phyloP scores from a whole-genome alignment of 2,113 vertebrate genomes.

The Tupaia tana region DNA sequence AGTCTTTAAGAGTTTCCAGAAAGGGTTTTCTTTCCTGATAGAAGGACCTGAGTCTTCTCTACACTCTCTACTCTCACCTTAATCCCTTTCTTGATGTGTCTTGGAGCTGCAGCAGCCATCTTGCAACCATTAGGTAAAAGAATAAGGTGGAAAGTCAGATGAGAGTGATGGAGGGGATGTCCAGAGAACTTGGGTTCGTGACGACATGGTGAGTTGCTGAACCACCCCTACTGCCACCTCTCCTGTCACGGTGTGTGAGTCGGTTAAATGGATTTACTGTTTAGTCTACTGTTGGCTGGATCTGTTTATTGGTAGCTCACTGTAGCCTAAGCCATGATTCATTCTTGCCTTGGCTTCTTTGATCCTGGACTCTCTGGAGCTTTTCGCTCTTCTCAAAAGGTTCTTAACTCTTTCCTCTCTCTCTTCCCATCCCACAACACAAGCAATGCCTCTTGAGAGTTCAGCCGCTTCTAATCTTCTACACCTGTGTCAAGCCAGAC shows the following conservation, averaged over 20 bases:
- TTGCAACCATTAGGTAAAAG: neutral
- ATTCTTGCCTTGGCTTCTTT: neutral
- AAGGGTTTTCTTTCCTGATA: neutral
- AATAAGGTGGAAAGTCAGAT: neutral
- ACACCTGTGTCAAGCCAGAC: neutral
- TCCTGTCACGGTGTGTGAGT: neutral
- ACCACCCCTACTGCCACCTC: neutral
- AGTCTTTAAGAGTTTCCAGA: neutral
- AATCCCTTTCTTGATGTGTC: neutral
- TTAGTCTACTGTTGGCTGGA: neutral
- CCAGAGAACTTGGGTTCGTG: neutral
- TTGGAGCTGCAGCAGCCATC: no score
- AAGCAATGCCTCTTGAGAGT: neutral
- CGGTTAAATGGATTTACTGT: neutral
- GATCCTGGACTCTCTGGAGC: neutral
- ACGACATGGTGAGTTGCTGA: no score
- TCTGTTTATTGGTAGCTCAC: neutral
- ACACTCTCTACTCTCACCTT: neutral
- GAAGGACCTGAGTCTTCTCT: neutral
- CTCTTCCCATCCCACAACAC: accelerated
- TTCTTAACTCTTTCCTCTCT: neutral
- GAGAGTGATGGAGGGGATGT: neutral
- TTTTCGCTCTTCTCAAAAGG: neutral
- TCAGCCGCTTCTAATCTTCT: neutral
- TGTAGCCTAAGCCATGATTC: neutral